These are phyloP conservation scores for Resseliella maxima DNA, from an alignment of 2,888 invertebrate species.

Conservation along the genomic window DNA sequence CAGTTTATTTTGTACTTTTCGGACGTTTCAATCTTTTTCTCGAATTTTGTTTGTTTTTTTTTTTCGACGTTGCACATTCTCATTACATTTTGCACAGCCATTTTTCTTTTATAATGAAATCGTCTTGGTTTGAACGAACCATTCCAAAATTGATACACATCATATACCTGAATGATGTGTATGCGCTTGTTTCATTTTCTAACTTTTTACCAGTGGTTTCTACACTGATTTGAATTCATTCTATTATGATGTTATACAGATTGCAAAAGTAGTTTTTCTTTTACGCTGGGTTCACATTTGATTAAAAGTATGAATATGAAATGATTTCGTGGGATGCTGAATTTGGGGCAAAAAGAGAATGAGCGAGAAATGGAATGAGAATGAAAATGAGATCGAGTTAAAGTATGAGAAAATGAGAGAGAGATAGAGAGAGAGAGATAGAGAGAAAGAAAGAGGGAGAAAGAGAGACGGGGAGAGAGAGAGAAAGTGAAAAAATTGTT, in stretches of 20 bases:
- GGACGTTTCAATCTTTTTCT: background rate
- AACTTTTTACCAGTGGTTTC: background rate
- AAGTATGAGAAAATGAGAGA: background rate
- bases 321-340: background rate
- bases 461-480: background rate
- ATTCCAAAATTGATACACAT: slow-evolving; percentile 8
- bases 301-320: slow-evolving; percentile 34
- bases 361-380: no score
- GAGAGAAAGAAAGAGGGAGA: background rate
- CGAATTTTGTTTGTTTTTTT: background rate
- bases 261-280: slow-evolving; percentile 1
- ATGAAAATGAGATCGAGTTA: no score
- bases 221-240: slow-evolving; percentile 5
- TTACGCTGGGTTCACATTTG: no score
- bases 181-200: background rate
- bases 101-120: background rate
- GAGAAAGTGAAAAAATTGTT: background rate
- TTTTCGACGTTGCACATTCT: background rate
- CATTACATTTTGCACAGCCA: background rate
- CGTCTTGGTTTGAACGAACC: background rate
- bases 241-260: background rate
- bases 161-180: background rate
- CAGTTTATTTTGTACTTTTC: no score
- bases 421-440: no score
- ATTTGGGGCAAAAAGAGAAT: no score